Evolutionary conservation across 2,888 invertebrate species (phyloP).

Genomic region (Apotomis capreana): DNA sequence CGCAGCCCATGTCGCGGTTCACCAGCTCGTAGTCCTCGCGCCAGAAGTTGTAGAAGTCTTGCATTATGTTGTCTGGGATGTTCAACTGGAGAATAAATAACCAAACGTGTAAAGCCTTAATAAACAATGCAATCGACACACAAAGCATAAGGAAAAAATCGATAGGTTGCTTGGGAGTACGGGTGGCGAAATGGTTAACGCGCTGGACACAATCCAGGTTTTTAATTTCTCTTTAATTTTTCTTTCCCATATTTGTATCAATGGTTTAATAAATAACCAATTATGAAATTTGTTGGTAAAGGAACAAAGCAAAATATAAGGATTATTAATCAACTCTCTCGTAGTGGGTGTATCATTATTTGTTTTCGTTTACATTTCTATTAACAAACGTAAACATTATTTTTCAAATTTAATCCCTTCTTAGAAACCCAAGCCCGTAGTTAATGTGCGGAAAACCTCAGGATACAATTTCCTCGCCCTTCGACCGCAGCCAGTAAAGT

Average conservation of each 20-base stretch:
- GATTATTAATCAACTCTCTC: too few species aligned
- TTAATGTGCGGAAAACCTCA: slow-evolving; percentile 8
- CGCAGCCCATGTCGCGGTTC: slow-evolving; percentile 69
- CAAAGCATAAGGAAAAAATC: too few species aligned
- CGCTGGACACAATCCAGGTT: too few species aligned
- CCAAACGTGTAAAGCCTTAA: not conserved
- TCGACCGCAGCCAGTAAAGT: slow-evolving; percentile 13
- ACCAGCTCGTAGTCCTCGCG: slow-evolving; percentile 67
- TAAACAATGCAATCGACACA: too few species aligned
- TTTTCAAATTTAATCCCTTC: not conserved
- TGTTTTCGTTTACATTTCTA: not conserved
- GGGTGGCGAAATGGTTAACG: too few species aligned
- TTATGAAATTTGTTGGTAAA: too few species aligned
- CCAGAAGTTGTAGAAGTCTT: slow-evolving; percentile 74
- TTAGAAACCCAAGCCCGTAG: not conserved
- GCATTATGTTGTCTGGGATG: slow-evolving; percentile 63
- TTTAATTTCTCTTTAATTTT: too few species aligned
- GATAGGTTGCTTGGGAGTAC: too few species aligned
- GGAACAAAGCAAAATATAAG: too few species aligned
- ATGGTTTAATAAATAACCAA: too few species aligned
- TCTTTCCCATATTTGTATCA: too few species aligned
- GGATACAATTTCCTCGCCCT: slow-evolving; percentile 5
- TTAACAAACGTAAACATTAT: not conserved
- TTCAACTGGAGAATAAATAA: slow-evolving; percentile 54
- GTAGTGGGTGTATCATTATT: too few species aligned